phyloP scores from a whole-genome alignment of 1,140 invertebrate species.

The Leptopilina clavipes region DNA sequence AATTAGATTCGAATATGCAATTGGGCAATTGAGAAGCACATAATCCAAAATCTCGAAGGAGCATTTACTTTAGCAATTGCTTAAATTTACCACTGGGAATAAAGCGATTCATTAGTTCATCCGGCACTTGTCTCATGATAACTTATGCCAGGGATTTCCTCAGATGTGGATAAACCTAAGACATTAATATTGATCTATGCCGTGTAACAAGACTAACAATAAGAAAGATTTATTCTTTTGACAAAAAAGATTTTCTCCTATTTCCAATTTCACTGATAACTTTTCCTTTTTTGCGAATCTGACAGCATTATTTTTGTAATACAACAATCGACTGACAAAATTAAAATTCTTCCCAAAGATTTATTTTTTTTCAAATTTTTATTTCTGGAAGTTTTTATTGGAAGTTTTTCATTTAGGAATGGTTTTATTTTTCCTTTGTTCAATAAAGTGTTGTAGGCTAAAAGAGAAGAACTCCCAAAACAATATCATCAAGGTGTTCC shows the following conservation, averaged over 20 bases:
- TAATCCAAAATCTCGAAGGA: constrained; percentile 1
- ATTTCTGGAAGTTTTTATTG: neutral
- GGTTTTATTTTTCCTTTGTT: constrained; percentile 8
- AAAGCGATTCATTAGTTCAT: neutral
- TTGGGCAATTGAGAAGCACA: neutral
- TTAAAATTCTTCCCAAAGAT: too few species aligned
- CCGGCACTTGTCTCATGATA: neutral
- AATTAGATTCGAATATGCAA: neutral
- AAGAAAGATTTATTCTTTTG: neutral
- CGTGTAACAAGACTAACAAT: neutral
- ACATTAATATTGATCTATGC: neutral
- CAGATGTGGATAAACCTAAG: neutral
- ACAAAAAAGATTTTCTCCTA: neutral
- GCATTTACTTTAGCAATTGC: neutral
- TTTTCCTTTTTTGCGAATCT: too few species aligned
- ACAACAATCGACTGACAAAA: too few species aligned
- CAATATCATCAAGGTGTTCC: constrained; percentile 4
- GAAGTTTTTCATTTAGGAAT: neutral
- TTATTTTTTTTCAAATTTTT: too few species aligned
- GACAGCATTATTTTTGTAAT: too few species aligned
- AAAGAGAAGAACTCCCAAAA: neutral
- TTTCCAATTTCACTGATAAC: neutral
- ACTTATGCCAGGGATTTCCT: neutral
- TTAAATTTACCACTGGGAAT: constrained; percentile 4
- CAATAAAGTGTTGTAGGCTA: neutral